These are phyloP conservation scores for Meloidogyne hapla DNA, from an alignment of 1,140 invertebrate genomes.

Conservation along the genomic window DNA sequence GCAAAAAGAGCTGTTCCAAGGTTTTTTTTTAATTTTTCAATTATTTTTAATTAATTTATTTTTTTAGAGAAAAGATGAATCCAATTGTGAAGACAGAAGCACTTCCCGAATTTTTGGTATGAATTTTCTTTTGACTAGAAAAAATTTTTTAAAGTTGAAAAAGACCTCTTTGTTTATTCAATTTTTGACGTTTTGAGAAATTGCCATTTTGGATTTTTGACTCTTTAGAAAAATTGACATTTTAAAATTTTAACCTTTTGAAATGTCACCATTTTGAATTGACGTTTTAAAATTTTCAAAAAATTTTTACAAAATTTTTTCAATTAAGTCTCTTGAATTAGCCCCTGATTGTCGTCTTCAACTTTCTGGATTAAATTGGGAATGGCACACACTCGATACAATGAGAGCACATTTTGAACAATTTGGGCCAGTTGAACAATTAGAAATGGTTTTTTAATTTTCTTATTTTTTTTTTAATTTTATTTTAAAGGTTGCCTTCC, in stretches of 20 bases:
- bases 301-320: too few species aligned
- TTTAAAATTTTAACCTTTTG: too few species aligned
- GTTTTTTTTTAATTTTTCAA: neutral
- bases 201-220: too few species aligned
- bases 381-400: conserved; percentile 26
- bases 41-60: too few species aligned
- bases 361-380: conserved; percentile 22
- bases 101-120: neutral
- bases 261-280: too few species aligned
- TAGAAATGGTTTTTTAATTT: conserved; percentile 25
- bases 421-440: conserved; percentile 21
- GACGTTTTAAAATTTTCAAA: too few species aligned
- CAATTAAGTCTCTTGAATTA: neutral
- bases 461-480: neutral
- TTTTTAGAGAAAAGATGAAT: conserved; percentile 14
- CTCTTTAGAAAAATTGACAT: too few species aligned
- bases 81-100: conserved; percentile 3
- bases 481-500: conserved; percentile 14
- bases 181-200: too few species aligned
- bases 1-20: conserved; percentile 27
- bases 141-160: too few species aligned
- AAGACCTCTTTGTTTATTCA: too few species aligned
- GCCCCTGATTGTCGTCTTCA: conserved; percentile 12
- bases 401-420: conserved; percentile 16
- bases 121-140: neutral